phyloP scores from a whole-genome alignment of 2,113 vertebrate genomes.

The Lepisosteus osseus region DNA sequence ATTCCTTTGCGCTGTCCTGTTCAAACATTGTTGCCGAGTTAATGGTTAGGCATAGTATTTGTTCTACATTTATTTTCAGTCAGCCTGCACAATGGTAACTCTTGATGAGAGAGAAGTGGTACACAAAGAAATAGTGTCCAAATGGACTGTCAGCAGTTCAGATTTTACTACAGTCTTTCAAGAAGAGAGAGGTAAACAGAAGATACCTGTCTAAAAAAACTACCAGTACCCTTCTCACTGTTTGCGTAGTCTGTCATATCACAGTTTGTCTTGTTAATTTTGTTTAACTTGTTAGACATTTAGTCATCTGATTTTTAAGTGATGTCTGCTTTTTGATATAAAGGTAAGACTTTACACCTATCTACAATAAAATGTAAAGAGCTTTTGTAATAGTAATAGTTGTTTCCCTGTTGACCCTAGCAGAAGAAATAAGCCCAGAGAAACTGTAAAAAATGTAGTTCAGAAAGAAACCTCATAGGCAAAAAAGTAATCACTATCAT shows the following conservation, averaged over 20 bases:
- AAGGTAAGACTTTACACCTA: conserved; percentile 1
- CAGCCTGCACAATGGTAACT: conserved; percentile 62
- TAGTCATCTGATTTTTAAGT: conserved; percentile 15
- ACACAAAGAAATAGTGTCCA: conserved; percentile 61
- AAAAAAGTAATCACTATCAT: too few species aligned
- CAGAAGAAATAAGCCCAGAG: conserved; percentile 29
- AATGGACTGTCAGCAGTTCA: conserved; percentile 60
- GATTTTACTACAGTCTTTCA: conserved; percentile 71
- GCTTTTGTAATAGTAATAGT: too few species aligned
- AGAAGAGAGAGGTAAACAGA: conserved; percentile 71
- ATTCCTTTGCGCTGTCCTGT: conserved; percentile 46
- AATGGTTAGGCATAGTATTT: conserved; percentile 81
- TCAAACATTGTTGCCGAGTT: conserved; percentile 61
- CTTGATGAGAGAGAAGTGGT: conserved; percentile 65
- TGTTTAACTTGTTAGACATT: conserved; percentile 56
- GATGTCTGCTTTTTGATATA: conserved; percentile 19
- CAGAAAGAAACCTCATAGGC: too few species aligned
- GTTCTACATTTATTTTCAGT: conserved; percentile 68
- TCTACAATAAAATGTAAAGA: not conserved
- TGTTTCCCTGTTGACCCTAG: conserved; percentile 42
- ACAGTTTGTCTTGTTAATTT: not conserved
- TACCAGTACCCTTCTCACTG: conserved; percentile 8
- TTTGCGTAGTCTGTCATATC: conserved; percentile 14
- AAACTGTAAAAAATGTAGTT: too few species aligned
- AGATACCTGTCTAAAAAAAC: conserved; percentile 21